A percentile compares a stretch with the other conserved stretches of the same genome.
Conservation (phyloP, 2,113 vertebrate genomes). For the Scartelaos histophorus region DNA sequence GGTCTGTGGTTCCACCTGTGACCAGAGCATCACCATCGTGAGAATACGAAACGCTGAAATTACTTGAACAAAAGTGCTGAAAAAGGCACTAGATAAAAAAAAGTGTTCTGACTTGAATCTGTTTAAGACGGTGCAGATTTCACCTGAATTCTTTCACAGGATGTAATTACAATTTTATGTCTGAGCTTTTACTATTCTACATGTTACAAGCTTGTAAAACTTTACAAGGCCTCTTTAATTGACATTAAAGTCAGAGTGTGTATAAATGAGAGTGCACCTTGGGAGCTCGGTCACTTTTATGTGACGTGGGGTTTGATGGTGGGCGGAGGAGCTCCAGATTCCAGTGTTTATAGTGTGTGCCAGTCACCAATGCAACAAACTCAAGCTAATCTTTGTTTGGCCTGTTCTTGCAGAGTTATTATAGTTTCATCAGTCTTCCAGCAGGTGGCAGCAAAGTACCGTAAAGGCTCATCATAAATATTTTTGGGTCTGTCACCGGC, state of each 20-base stretch:
- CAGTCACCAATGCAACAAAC: conserved; percentile 10
- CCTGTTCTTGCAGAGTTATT: no score
- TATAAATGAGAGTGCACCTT: conserved; percentile 24
- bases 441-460: conserved; percentile 51
- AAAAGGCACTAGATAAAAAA: neutral
- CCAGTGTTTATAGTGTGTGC: neutral
- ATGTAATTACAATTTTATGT: conserved; percentile 34
- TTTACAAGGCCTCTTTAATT: conserved; percentile 36
- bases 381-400: neutral
- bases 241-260: conserved; percentile 44
- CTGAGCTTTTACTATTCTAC: conserved; percentile 32
- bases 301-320: conserved; percentile 13
- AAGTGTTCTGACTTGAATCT: neutral
- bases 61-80: neutral
- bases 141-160: conserved; percentile 30
- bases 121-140: conserved; percentile 1
- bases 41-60: neutral
- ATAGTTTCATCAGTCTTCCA: conserved; percentile 16
- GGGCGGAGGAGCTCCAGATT: conserved; percentile 3
- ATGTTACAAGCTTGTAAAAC: conserved; percentile 48
- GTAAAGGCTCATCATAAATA: neutral
- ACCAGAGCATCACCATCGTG: neutral
- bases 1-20: neutral
- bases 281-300: conserved; percentile 30
- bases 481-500: neutral